A percentile compares a stretch with the other conserved stretches of the same genome.
These are phyloP conservation scores for Thecocarcelia acutangulata DNA, from an alignment of 2,888 invertebrate species.

Conservation along the genomic window DNA sequence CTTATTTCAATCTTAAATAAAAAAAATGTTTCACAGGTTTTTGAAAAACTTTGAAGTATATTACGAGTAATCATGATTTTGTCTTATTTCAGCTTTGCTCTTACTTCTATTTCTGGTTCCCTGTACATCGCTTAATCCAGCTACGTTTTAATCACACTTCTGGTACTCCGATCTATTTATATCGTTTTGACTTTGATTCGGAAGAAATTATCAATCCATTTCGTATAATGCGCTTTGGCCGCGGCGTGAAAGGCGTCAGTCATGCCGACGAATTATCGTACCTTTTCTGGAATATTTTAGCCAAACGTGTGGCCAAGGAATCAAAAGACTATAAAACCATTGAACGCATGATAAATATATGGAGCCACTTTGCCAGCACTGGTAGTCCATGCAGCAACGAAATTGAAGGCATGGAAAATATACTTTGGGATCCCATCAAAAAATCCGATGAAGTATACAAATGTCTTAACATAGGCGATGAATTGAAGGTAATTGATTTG, in stretches of 20 bases:
- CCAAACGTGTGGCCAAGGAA: slow-evolving; percentile 74
- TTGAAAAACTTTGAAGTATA: no score
- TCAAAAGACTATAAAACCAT: slow-evolving; percentile 78
- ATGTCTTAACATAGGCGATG: slow-evolving; percentile 79
- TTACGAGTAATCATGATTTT: background rate
- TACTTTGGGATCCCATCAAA: slow-evolving; percentile 76
- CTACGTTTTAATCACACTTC: slow-evolving; percentile 76
- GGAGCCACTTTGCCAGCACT: slow-evolving; percentile 78
- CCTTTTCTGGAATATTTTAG: slow-evolving; percentile 75
- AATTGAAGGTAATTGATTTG: slow-evolving; percentile 75
- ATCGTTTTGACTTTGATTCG: slow-evolving; percentile 80
- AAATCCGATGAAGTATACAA: slow-evolving; percentile 74
- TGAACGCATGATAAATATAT: slow-evolving; percentile 77
- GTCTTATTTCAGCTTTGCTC: slow-evolving; percentile 74
- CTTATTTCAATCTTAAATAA: no score
- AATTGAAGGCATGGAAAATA: slow-evolving; percentile 75
- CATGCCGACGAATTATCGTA: slow-evolving; percentile 80
- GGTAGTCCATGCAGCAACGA: slow-evolving; percentile 77
- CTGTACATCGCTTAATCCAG: slow-evolving; percentile 76
- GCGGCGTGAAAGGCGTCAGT: slow-evolving; percentile 77
- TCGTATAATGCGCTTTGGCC: slow-evolving; percentile 76
- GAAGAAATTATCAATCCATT: slow-evolving; percentile 76
- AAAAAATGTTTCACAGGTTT: no score
- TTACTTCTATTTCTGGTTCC: slow-evolving; percentile 73
- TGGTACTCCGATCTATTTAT: slow-evolving; percentile 77